These are phyloP conservation scores for Macaria notata DNA, from an alignment of 2,888 invertebrate genomes.

Conservation along the genomic window DNA sequence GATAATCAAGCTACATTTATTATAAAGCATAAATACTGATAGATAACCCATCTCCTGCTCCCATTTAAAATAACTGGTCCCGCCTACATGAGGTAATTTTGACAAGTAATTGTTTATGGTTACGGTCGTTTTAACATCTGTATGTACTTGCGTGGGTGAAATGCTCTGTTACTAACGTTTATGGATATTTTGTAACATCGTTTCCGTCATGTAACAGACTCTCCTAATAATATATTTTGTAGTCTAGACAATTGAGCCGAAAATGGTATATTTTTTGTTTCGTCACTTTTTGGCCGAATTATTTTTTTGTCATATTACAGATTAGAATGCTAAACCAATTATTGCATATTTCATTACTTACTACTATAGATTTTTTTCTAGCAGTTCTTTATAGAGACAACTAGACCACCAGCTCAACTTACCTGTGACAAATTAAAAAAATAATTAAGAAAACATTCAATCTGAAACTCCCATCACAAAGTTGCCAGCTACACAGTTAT, in stretches of 20 bases:
- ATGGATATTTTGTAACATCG: no score
- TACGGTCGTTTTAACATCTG: background rate
- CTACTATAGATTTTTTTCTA: no score
- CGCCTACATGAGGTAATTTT: constrained; percentile 20
- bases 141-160: constrained; percentile 11
- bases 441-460: constrained; percentile 35
- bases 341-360: no score
- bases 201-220: no score
- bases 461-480: constrained; percentile 45
- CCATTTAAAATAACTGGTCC: constrained; percentile 13
- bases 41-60: constrained; percentile 9
- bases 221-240: no score
- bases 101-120: constrained; percentile 14
- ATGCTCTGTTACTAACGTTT: constrained; percentile 9
- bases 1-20: no score
- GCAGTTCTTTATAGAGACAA: background rate
- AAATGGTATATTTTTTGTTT: no score
- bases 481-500: constrained; percentile 51
- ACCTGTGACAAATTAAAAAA: constrained; percentile 44
- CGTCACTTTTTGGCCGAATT: no score
- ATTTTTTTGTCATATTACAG: no score
- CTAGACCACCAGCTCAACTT: constrained; percentile 32
- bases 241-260: no score
- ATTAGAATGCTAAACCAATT: no score
- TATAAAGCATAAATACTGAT: background rate